These are phyloP conservation scores for Caradrina clavipalpis DNA, from an alignment of 2,888 invertebrate genomes.

Conservation along the genomic window DNA sequence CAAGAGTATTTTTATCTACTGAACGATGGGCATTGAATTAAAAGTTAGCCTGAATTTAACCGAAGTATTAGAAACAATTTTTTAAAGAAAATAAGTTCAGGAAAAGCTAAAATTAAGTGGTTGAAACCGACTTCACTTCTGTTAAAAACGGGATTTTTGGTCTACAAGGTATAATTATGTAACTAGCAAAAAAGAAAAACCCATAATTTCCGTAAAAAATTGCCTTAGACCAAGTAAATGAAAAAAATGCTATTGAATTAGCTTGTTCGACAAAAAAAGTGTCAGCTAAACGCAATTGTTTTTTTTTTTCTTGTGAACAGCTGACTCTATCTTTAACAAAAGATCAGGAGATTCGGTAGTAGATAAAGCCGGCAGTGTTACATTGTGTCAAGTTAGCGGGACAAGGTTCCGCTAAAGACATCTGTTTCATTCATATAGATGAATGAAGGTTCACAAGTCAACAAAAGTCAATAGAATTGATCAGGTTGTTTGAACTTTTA, in stretches of 20 bases:
- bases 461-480: constrained; percentile 6
- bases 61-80: no score
- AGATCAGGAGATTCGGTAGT: constrained; percentile 9
- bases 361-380: neutral
- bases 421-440: constrained; percentile 9
- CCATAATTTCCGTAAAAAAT: constrained; percentile 2
- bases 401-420: constrained; percentile 5
- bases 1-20: no score
- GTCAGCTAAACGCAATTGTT: neutral
- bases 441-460: constrained; percentile 7
- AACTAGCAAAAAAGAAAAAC: neutral
- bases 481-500: neutral
- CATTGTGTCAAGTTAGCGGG: constrained; percentile 1
- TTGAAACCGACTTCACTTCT: neutral
- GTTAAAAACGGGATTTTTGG: neutral
- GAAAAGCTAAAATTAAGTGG: no score
- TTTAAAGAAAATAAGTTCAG: no score
- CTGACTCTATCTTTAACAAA: constrained; percentile 7
- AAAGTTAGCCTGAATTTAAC: no score
- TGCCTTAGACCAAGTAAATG: constrained; percentile 4
- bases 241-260: constrained; percentile 4
- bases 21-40: no score
- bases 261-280: constrained; percentile 2
- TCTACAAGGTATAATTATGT: no score
- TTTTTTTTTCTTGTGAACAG: constrained; percentile 16